These are phyloP conservation scores for Dermolepida albohirtum DNA, from an alignment of 2,888 invertebrate species.

Conservation along the genomic window DNA sequence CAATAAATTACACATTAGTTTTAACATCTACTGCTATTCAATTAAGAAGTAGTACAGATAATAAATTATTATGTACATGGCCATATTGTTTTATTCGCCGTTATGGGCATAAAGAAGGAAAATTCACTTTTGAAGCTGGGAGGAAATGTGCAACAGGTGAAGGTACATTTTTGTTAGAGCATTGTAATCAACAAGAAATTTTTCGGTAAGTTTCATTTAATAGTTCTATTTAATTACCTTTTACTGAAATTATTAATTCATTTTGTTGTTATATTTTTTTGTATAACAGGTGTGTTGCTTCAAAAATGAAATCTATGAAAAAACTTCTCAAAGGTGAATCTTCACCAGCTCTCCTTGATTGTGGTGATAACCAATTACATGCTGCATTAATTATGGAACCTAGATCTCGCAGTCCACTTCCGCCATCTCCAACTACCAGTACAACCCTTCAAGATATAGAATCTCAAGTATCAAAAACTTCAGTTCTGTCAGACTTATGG, in stretches of 20 bases:
- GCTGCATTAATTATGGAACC: slow-evolving; percentile 83
- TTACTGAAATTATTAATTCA: not conserved
- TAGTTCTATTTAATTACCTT: not conserved
- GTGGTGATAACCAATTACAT: slow-evolving; percentile 80
- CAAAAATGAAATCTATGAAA: slow-evolving; percentile 90
- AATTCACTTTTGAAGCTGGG: slow-evolving; percentile 90
- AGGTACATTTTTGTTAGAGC: slow-evolving; percentile 84
- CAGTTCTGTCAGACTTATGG: slow-evolving; percentile 27
- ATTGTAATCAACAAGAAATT: slow-evolving; percentile 85
- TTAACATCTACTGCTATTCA: slow-evolving; percentile 82
- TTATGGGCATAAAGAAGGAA: slow-evolving; percentile 87
- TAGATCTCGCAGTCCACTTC: slow-evolving; percentile 83
- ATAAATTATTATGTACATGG: slow-evolving; percentile 80
- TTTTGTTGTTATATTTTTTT: not conserved
- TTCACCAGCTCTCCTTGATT: slow-evolving; percentile 69
- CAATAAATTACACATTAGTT: slow-evolving; percentile 78
- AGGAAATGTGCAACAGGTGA: slow-evolving; percentile 89
- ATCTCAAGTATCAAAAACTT: slow-evolving; percentile 57
- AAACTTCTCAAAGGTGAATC: slow-evolving; percentile 81
- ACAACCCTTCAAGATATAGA: slow-evolving; percentile 66
- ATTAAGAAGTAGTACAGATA: slow-evolving; percentile 74
- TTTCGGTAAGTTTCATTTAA: slow-evolving; percentile 62
- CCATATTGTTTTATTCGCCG: slow-evolving; percentile 86
- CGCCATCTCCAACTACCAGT: slow-evolving; percentile 68
- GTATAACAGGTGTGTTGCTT: slow-evolving; percentile 75